A percentile compares a stretch with the other conserved stretches of the same genome.
Evolutionary conservation across 2,113 vertebrate species (phyloP).

Genomic region (Acanthochromis polyacanthus): DNA sequence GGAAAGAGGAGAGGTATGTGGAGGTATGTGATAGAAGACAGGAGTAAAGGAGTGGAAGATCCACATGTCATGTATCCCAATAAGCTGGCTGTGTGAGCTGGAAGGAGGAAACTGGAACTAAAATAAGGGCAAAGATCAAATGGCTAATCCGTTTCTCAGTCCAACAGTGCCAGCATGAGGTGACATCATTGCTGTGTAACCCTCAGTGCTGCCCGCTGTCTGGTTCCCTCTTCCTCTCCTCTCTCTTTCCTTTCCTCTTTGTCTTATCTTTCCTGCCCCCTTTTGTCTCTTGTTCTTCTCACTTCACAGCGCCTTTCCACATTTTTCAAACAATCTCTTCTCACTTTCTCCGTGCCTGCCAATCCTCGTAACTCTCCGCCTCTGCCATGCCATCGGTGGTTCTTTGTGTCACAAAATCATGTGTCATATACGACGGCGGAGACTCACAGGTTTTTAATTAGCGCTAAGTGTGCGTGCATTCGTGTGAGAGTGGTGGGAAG

Average conservation of each 20-base stretch:
- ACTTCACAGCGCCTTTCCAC: conserved; percentile 2
- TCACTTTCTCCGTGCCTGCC: conserved; percentile 3
- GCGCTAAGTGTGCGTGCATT: conserved; percentile 42
- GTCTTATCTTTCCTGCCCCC: conserved; percentile 6
- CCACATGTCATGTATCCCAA: conserved; percentile 71
- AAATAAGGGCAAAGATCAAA: conserved; percentile 79
- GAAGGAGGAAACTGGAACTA: conserved; percentile 71
- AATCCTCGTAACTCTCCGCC: conserved; percentile 11
- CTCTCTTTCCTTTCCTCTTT: conserved; percentile 4
- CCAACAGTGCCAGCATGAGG: conserved; percentile 69
- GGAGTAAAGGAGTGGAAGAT: conserved; percentile 35
- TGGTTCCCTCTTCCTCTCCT: conserved; percentile 31
- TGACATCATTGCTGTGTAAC: conserved; percentile 83
- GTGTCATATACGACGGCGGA: conserved; percentile 44
- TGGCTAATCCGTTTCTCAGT: conserved; percentile 64
- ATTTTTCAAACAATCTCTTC: conserved; percentile 35
- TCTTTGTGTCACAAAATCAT: conserved; percentile 39
- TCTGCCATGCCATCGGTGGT: conserved; percentile 14
- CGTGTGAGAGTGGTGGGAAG: conserved; percentile 51
- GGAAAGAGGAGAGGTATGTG: conserved; percentile 47
- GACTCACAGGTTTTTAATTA: conserved; percentile 68
- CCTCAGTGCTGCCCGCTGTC: conserved; percentile 47
- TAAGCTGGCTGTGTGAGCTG: conserved; percentile 67
- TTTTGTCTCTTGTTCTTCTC: conserved; percentile 16
- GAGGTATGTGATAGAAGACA: conserved; percentile 48